Evolutionary conservation across 2,113 vertebrate species (phyloP), one percentile per base, ranked within the genome.

Genomic region (Calyptommatus sinebrachiatus): DNA sequence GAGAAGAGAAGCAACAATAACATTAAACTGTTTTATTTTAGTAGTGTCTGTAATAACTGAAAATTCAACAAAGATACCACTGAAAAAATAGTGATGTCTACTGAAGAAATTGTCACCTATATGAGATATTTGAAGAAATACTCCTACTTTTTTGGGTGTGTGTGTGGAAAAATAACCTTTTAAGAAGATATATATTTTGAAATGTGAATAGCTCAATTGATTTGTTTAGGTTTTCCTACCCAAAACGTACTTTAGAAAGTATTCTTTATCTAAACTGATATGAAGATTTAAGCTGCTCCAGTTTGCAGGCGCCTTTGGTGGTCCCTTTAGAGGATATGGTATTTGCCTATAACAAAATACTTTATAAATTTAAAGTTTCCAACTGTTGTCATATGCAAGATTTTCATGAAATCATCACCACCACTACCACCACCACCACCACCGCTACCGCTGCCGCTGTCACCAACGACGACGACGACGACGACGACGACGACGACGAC

Each of bases 91-190:
- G 35, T 41, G 35, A 41, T 41, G 35, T 41, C 35, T 41, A 41
- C 35, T 41, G 35, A 41, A 41, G 35, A 41, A 41, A 41, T 41
- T 41, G 35, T 5, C 35, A 41, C 35, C 35, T 41, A 5, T 41
- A 41, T 41, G 35, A 48, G 66, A 70, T 45, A 57, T 72, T 67
- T 88, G 86, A 83, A 80, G 73, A 83, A 77, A 68, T 85, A 86
- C 73, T 50, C 86, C 83, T 77, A 29, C 72, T 89, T 80, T 80
- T 92, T 87, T 74, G 72, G 31, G 63, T 41, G 84, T 73, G 85
- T 86, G 89, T 87, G 46, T 88, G 83, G 89, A 91, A 84, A 83
- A 87, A 91, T 85, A 18, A 11, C 75, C 45, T 85, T 84, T 74
- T 41, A 87, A 86, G 12, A 16, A 72, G 8, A 74, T 92, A 73